phyloP scores from a whole-genome alignment of 2,888 invertebrate genomes.

The Calephelis perditalis region DNA sequence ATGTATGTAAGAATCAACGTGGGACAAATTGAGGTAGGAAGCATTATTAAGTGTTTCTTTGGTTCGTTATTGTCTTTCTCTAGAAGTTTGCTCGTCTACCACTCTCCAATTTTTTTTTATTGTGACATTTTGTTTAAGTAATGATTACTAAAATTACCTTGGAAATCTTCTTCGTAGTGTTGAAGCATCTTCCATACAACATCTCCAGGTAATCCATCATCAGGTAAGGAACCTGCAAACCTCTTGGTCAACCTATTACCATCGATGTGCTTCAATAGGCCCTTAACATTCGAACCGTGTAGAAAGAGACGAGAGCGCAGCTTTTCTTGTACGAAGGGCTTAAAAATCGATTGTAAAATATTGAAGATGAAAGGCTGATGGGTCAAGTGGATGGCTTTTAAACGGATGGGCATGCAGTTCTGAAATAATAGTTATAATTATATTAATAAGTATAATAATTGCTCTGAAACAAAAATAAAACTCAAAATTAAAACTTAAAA shows the following conservation, averaged over 20 bases:
- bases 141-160: slow-evolving; percentile 62
- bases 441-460: no score
- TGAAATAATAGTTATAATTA: slow-evolving; percentile 49
- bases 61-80: no score
- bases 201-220: slow-evolving; percentile 80
- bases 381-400: slow-evolving; percentile 92
- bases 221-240: slow-evolving; percentile 83
- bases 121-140: no score
- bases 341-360: slow-evolving; percentile 90
- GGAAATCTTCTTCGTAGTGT: slow-evolving; percentile 82
- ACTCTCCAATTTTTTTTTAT: no score
- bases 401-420: slow-evolving; percentile 89
- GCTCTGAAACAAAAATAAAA: no score
- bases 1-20: no score
- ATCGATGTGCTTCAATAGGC: slow-evolving; percentile 79
- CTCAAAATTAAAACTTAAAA: no score
- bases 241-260: slow-evolving; percentile 78
- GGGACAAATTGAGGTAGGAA: no score
- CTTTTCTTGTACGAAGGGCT: slow-evolving; percentile 92
- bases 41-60: no score
- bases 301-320: slow-evolving; percentile 86
- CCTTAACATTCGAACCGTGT: slow-evolving; percentile 83
- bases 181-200: slow-evolving; percentile 82
- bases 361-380: slow-evolving; percentile 93
- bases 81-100: no score